Evolutionary conservation across 2,113 vertebrate genomes (phyloP).

Genomic region (Neoarius graeffei): DNA sequence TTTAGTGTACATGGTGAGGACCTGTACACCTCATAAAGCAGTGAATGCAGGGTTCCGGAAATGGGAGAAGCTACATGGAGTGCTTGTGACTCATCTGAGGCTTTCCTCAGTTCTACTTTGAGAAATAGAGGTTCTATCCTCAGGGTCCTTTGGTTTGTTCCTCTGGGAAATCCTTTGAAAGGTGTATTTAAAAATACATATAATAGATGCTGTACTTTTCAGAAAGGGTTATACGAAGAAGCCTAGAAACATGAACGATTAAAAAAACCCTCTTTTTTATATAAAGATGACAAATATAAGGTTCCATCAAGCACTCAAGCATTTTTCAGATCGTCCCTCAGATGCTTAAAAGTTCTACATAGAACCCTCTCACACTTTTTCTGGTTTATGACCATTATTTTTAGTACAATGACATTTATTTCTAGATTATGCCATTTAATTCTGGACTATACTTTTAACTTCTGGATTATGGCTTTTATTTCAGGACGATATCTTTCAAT

Average conservation of each 20-base stretch:
- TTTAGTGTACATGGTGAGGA: conserved; percentile 14
- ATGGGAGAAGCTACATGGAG: background rate
- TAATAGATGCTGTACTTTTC: background rate
- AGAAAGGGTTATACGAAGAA: background rate
- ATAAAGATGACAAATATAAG: background rate
- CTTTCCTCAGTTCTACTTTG: background rate
- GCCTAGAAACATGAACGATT: background rate
- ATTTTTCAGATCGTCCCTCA: background rate
- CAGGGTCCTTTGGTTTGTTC: background rate
- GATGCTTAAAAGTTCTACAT: background rate
- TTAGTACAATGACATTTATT: too few relatives aligned
- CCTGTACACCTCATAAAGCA: conserved; percentile 9
- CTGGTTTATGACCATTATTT: background rate
- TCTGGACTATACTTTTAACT: background rate
- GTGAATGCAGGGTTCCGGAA: background rate
- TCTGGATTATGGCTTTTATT: background rate
- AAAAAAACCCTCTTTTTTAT: too few relatives aligned
- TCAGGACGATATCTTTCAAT: too few relatives aligned
- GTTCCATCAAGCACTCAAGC: background rate
- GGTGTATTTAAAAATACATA: background rate
- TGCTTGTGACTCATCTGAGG: background rate
- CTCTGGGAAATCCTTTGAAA: background rate
- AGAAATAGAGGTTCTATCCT: background rate
- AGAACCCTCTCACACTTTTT: background rate
- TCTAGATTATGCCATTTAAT: too few relatives aligned